These are phyloP conservation scores for Tachycineta bicolor DNA, from an alignment of 2,113 vertebrate species.

Conservation along the genomic window DNA sequence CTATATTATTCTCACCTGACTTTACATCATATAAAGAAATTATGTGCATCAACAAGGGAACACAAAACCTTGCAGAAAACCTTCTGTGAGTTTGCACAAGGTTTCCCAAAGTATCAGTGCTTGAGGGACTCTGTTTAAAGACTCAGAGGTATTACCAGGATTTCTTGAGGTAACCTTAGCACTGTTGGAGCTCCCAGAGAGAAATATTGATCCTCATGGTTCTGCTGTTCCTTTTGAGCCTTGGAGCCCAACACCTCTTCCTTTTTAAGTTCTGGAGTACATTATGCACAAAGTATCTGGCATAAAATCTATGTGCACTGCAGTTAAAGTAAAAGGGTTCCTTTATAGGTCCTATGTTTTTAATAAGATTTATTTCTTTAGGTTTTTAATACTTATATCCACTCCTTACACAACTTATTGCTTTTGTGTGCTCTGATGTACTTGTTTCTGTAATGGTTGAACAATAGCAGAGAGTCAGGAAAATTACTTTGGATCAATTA, in stretches of 20 bases:
- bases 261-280: not conserved
- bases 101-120: not conserved
- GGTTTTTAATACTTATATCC: not conserved
- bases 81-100: not conserved
- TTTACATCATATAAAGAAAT: not conserved
- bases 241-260: not conserved
- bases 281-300: not conserved
- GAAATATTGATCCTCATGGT: not conserved
- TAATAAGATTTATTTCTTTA: not conserved
- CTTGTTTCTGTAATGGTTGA: not conserved
- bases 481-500: not conserved
- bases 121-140: not conserved
- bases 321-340: not conserved
- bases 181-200: not conserved
- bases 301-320: not conserved
- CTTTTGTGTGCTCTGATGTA: not conserved
- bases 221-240: not conserved
- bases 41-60: accelerated
- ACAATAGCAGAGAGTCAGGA: not conserved
- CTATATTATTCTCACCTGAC: not conserved
- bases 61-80: not conserved
- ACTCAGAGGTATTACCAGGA: not conserved
- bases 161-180: not conserved
- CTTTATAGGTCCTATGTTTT: not conserved
- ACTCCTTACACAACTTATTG: not conserved